A percentile compares a stretch with the other conserved stretches of the same genome.
These are phyloP conservation scores for Drosophila sucinea DNA, from an alignment of 1,140 invertebrate species.

Conservation along the genomic window DNA sequence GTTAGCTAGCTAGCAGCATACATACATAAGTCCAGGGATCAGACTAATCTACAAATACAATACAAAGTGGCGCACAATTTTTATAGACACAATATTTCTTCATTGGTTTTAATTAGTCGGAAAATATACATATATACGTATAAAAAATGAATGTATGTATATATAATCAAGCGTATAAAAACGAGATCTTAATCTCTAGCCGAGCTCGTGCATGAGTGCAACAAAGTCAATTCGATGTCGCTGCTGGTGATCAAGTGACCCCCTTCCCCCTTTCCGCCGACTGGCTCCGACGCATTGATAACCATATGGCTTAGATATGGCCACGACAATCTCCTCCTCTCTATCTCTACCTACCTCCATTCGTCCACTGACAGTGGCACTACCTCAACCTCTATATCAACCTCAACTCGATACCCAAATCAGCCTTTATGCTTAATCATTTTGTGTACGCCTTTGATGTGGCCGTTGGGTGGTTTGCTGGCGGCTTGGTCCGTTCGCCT, in stretches of 20 bases:
- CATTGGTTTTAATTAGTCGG: slow-evolving; percentile 72
- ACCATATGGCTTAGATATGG: slow-evolving; percentile 8
- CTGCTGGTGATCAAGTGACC: slow-evolving; percentile 25
- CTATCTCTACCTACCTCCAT: no score
- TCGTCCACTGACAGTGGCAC: neutral
- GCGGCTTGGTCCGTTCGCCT: slow-evolving; percentile 33
- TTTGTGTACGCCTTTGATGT: slow-evolving; percentile 53
- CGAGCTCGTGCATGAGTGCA: slow-evolving; percentile 34
- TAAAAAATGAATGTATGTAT: neutral
- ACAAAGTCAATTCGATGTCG: slow-evolving; percentile 43
- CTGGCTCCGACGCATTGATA: neutral
- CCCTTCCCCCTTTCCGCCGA: neutral
- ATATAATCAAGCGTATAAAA: slow-evolving; percentile 40
- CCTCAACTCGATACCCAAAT: slow-evolving; percentile 59
- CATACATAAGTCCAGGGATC: slow-evolving; percentile 10
- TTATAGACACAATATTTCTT: slow-evolving; percentile 69
- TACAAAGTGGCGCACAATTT: slow-evolving; percentile 37
- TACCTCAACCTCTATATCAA: neutral
- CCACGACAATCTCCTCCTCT: neutral
- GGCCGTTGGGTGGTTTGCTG: slow-evolving; percentile 33
- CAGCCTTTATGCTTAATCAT: slow-evolving; percentile 75
- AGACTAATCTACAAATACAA: slow-evolving; percentile 21
- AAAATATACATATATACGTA: slow-evolving; percentile 46
- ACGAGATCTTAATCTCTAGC: slow-evolving; percentile 61
- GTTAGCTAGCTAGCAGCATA: slow-evolving; percentile 4